A percentile compares a stretch with the other conserved stretches of the same genome.
Conservation (phyloP, 2,113 vertebrate genomes). For the Phoxinus phoxinus region DNA sequence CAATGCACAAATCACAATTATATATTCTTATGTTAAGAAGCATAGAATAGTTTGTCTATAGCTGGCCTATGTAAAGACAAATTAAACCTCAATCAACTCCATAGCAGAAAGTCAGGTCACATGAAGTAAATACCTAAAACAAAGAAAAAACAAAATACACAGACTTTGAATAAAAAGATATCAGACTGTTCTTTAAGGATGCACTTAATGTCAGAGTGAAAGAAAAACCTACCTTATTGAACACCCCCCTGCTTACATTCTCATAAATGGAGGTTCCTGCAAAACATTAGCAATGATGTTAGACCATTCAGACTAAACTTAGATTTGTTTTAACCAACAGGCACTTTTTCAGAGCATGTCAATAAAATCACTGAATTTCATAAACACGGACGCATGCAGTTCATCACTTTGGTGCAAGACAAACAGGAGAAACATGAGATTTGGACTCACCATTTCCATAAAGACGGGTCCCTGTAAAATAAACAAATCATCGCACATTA, state of each 20-base stretch:
- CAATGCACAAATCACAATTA: not conserved
- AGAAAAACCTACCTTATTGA: not conserved
- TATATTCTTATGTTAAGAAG: not conserved
- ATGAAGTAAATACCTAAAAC: not conserved
- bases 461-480: not conserved
- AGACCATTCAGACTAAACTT: not conserved
- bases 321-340: not conserved
- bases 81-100: not conserved
- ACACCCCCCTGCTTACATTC: not conserved
- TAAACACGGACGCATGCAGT: constrained; percentile 64
- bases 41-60: not conserved
- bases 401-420: constrained; percentile 67
- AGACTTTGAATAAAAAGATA: not conserved
- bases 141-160: not conserved
- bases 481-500: not conserved
- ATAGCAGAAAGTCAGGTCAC: not conserved
- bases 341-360: constrained; percentile 69
- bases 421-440: not conserved
- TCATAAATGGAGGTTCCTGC: not conserved
- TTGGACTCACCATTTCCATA: not conserved
- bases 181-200: no score
- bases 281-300: not conserved
- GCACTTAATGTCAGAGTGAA: not conserved
- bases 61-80: no score
- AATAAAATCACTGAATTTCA: constrained; percentile 48